Evolutionary conservation across 2,797 vertebrate species (phyloP).

Genomic region (Tachyglossus aculeatus): DNA sequence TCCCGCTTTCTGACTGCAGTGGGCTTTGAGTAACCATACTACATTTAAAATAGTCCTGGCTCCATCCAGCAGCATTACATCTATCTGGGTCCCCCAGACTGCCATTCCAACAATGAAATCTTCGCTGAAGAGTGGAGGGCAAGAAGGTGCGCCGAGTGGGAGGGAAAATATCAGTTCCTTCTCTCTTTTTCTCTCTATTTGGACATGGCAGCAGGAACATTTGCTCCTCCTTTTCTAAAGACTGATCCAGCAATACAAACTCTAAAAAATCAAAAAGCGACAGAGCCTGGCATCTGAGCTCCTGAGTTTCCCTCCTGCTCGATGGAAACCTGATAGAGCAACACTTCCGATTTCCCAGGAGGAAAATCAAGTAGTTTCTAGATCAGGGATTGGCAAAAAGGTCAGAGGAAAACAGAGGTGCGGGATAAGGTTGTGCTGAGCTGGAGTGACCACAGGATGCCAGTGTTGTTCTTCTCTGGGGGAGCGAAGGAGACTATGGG

Average conservation of each 20-base stretch:
- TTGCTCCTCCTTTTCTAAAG: not conserved
- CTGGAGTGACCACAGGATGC: conserved; percentile 49
- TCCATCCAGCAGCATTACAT: not conserved
- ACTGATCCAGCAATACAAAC: not conserved
- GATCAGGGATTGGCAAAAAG: not conserved
- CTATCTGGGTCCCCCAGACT: not conserved
- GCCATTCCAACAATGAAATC: not conserved
- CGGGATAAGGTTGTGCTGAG: not conserved
- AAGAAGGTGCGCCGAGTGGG: not conserved
- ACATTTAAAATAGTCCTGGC: not conserved
- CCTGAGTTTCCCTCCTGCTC: not conserved
- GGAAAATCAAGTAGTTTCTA: not conserved
- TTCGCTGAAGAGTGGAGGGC: not conserved
- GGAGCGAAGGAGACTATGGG: not conserved
- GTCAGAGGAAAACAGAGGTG: not conserved
- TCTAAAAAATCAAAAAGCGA: too few species aligned
- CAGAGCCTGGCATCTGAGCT: too few species aligned
- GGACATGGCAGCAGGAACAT: not conserved
- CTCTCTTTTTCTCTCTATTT: not conserved
- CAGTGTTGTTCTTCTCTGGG: conserved; percentile 36
- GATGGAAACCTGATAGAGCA: not conserved
- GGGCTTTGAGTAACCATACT: not conserved
- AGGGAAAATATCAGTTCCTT: not conserved
- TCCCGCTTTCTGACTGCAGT: too few species aligned
- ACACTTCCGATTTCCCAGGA: not conserved